Evolutionary conservation across 1,140 invertebrate species (phyloP), one percentile per base, ranked within the genome.

Genomic region (Propsilocerus akamusi): DNA sequence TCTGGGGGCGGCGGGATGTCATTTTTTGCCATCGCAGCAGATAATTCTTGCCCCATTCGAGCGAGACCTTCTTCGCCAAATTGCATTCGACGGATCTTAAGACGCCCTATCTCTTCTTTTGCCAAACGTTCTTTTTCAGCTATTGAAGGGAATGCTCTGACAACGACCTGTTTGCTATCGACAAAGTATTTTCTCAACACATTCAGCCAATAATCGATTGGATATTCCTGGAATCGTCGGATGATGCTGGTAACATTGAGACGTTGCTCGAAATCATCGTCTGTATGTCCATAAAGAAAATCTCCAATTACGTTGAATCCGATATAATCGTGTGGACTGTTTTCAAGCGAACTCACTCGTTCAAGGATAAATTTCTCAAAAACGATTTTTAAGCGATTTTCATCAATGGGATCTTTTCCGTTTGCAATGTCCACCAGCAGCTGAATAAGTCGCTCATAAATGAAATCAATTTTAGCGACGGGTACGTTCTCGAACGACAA

Each of bases 401-500:
- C 82, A 58, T 92, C 82, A 52, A 92, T 73, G 5, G 69, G 61
- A 51, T 78, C 73, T 5, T 66, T 34, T 28, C 51, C 51, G 20
- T 65, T 60, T 4, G 62, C 59, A 46, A 78, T 67, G 30, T 69
- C 63, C 37, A 69, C 59, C 17, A 91, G 58, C 28, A 78, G 65
- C 25, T 68, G 63, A 10, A 70, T 57, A 24, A 88, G 63, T 41
- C 74, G 75, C n/a, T 70, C 66, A 48, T 77, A 73, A 1, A 89
- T 73, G 3, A 64, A 52, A 23, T 72, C 59, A 37, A 90, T 60
- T 63, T 86, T 85, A 8, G 68, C 58, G 4, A 76, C 64, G 0
- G 85, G 83, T 10, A 93, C 85, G 62, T 86, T 86, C 57, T 81
- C 73, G 54, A 93, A 82, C 32, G 73, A 68, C 8, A 93, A 69